Evolutionary conservation across 2,797 vertebrate genomes (phyloP), one percentile per base, ranked within the genome.

Genomic region (Sparus aurata): DNA sequence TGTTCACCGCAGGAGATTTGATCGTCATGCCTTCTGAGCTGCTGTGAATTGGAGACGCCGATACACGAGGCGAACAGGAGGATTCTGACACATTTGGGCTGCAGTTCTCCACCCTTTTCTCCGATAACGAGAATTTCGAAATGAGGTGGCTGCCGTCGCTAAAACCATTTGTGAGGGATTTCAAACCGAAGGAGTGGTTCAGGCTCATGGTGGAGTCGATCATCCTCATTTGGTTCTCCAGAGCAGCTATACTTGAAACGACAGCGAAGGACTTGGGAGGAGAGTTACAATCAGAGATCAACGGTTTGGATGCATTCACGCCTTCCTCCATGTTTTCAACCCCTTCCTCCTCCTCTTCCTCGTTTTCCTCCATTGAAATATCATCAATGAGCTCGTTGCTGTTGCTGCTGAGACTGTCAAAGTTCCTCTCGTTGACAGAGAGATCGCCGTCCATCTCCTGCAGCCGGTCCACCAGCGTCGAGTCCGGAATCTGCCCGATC

Each of bases 201-300:
- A 96, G 93, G 91, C 89, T 95, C 82, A 96, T 90, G 73, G 95
- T 95, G 3, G 95, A 96, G 92, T 98, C 97, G 43, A 96, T 96
- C 94, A 95, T 96, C 92, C 95, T 96, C 95, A 97, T 98, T 90
- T 97, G 98, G 91, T 97, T 97, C 92, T 99, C 97, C 79, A 97
- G 94, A 46, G 96, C 95, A 30, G 96, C 95, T 45, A 96, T 94
- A 89, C 96, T 96, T 60, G 96, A 97, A 82, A 96, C 95, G 59
- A 96, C 89, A 18, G 95, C 92, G 0, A 95, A 95, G 0, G 96
- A 95, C 78, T 95, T 95, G 0, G 84, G 80, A 20, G 96, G 94
- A 58, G 96, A 96, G 93, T 95, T 93, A 87, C 62, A 95, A 77
- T 89, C 92, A 91, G 82, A 95, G 46, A 94, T 94, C 1, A 96